These are phyloP conservation scores for Anthopleura sola DNA, from an alignment of 64 coral and sea anemone genomes.

Conservation along the genomic window DNA sequence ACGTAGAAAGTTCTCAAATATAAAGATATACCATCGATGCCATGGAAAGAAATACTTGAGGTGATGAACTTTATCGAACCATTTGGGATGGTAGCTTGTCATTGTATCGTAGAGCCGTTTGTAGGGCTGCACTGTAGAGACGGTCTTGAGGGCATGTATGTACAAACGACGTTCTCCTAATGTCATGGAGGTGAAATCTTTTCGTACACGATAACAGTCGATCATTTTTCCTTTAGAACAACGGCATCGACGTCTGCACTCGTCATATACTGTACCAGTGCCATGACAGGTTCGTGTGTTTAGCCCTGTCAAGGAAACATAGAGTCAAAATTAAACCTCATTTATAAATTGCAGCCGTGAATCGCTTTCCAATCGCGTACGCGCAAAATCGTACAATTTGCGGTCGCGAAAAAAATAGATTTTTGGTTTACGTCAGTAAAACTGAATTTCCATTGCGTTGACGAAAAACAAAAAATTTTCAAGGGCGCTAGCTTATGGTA, in stretches of 20 bases:
- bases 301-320: background rate
- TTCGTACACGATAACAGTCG: conserved; percentile 59
- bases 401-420: too few relatives aligned
- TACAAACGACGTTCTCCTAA: conserved; percentile 43
- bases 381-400: too few relatives aligned
- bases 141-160: conserved; percentile 37
- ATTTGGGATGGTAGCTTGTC: conserved; percentile 29
- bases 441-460: too few relatives aligned
- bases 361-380: too few relatives aligned
- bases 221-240: conserved; percentile 44
- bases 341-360: too few relatives aligned
- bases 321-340: too few relatives aligned
- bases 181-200: conserved; percentile 66
- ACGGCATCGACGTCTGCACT: conserved; percentile 46
- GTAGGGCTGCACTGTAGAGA: conserved; percentile 31
- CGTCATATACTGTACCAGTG: conserved; percentile 33
- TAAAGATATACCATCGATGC: conserved; percentile 68
- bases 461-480: too few relatives aligned
- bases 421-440: too few relatives aligned
- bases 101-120: conserved; percentile 36
- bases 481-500: too few relatives aligned
- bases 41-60: conserved; percentile 65
- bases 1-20: conserved; percentile 69
- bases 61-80: conserved; percentile 43
- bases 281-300: conserved; percentile 14